Evolutionary conservation across 2,888 invertebrate species (phyloP).

Genomic region (Ypsolopha sequella): DNA sequence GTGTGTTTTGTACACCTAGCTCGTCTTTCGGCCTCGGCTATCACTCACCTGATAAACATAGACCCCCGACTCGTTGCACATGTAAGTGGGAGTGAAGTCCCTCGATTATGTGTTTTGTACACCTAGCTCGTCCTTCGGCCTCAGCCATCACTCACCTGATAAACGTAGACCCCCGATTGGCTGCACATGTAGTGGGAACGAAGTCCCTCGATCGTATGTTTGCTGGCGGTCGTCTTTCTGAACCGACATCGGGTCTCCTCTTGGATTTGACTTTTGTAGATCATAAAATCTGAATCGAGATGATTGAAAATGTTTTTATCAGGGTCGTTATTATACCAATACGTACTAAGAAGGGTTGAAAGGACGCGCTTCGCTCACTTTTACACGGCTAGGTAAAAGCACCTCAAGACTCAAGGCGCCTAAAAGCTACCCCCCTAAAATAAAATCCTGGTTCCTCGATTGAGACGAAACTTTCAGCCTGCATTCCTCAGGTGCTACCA

Average conservation of each 20-base stretch:
- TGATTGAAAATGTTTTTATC: too few relatives aligned
- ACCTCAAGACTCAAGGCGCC: too few relatives aligned
- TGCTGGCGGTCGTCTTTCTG: conserved; percentile 57
- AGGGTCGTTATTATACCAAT: too few relatives aligned
- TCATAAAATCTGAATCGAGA: conserved; percentile 39
- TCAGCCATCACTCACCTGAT: conserved; percentile 30
- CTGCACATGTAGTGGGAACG: conserved; percentile 62
- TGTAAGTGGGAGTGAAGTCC: not conserved
- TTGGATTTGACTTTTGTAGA: conserved; percentile 56
- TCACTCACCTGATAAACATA: conserved; percentile 49
- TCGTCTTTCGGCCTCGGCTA: not conserved
- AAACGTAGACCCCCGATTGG: conserved; percentile 57
- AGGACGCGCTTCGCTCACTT: too few relatives aligned
- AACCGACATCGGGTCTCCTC: conserved; percentile 56
- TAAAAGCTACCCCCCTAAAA: too few relatives aligned
- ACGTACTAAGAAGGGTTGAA: too few relatives aligned
- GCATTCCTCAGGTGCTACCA: too few relatives aligned
- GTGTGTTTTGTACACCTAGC: conserved; percentile 25
- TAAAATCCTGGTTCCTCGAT: too few relatives aligned
- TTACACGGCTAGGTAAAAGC: too few relatives aligned
- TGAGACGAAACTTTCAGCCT: too few relatives aligned
- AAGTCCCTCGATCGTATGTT: conserved; percentile 57
- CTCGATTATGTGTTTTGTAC: not conserved
- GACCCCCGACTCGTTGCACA: conserved; percentile 31
- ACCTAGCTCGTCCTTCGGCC: not conserved